Evolutionary conservation across 2,797 vertebrate genomes (phyloP).

Genomic region (Peromyscus aztecus): DNA sequence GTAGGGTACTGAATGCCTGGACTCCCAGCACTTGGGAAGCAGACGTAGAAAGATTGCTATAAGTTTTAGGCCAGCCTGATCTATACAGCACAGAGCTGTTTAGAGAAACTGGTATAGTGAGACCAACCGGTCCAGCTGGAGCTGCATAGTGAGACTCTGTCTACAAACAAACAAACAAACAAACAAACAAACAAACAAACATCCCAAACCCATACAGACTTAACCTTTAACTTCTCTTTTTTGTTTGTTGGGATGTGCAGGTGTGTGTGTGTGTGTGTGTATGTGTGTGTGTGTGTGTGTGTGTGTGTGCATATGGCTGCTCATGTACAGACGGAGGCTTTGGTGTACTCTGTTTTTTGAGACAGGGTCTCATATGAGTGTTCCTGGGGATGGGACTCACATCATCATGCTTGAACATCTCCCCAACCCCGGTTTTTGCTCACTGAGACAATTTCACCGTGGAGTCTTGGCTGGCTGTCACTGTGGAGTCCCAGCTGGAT

Average conservation of each 20-base stretch:
- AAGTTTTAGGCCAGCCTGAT: not conserved
- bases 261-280: not conserved
- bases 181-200: not conserved
- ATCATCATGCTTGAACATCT: not conserved
- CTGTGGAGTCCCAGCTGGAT: no score
- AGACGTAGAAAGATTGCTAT: not conserved
- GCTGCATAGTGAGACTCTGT: not conserved
- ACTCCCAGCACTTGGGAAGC: not conserved
- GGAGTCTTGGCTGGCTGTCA: not conserved
- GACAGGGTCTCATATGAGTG: not conserved
- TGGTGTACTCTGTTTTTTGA: not conserved
- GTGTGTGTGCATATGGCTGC: rapidly evolving
- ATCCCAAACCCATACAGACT: not conserved
- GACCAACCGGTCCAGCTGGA: no score
- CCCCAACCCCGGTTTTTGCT: not conserved
- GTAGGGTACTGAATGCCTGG: not conserved
- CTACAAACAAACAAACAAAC: not conserved
- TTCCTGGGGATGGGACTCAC: not conserved
- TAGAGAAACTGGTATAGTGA: not conserved
- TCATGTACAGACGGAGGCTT: not conserved
- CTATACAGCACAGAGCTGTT: not conserved
- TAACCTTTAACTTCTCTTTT: not conserved
- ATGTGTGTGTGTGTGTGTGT: not conserved
- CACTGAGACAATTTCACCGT: not conserved
- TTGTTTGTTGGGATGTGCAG: not conserved